Evolutionary conservation across 2,797 vertebrate species (phyloP), one percentile per base, ranked within the genome.

Genomic region (Pyrocephalus nanus): DNA sequence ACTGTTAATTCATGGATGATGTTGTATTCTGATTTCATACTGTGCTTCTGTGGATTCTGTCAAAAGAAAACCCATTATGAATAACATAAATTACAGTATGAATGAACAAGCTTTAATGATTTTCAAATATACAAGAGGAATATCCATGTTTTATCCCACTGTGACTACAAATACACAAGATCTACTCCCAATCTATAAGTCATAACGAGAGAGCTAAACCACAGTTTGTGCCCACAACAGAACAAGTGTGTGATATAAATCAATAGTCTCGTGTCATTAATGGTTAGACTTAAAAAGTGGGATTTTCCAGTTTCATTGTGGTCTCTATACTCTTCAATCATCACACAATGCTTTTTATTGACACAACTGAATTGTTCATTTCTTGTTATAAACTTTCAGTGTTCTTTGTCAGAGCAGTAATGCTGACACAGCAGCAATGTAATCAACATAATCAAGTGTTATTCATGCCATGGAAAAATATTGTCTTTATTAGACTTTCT

Each of bases 401-500:
- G 22, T 72, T 86, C 73, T 88, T 34, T 86, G 17, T 84, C 34
- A 81, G 70, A 93, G 83, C 50, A 88, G 77, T 69, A 92, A 75
- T 43, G 43, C 47, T 86, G 53, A 86, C 61, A 84, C 5, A 74
- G 15, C 45, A 93, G 48, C 29, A 62, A 6, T 40, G 34, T 30
- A 93, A 92, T 90, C 82, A 88, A 83, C 32, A n/a, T 69, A 90
- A 94, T 92, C 73, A 92, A 80, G 16, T 75, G 45, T 86, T 86
- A 76, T 74, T 94, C 48, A 42, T 60, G 22, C 15, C 36, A 71
- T 61, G 26, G 64, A 67, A 93, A 93, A 93, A 86, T 62, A 69
- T 40, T 77, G 11, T 86, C 27, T 86, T 86, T 90, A 86, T 88
- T 78, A 78, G 70, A 42, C 47, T 90, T 93, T 34, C 8, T 32